Evolutionary conservation across 2,797 vertebrate species (phyloP), one percentile per base, ranked within the genome.

Genomic region (Smutsia temminckii): DNA sequence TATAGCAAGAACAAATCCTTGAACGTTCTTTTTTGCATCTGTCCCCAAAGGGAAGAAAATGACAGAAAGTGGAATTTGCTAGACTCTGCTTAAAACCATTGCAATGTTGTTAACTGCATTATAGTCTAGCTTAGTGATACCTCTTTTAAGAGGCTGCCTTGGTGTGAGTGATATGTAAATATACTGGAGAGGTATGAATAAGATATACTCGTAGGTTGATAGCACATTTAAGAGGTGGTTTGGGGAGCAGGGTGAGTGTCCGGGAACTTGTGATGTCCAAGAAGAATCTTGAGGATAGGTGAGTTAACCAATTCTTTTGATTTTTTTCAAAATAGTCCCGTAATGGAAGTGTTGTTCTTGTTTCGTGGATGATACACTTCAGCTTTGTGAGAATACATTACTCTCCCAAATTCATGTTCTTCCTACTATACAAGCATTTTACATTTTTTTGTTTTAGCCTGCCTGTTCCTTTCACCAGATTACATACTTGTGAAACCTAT

Each of bases 1-100:
- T 20, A 12, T 42, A 90, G 72, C 53, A 80, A 85, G 64, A 89
- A 89, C 72, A 94, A 42, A 85, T 85, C 37, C 53, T 49, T 80
- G 59, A 72, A 79, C 18, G 23, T 66, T 63, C 17, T 37, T n/a
- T 74, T 53, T 86, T 64, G n/a, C 40, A 71, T 84, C 49, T 46
- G 23, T 74, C 42, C 25, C 51, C 49, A 49, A 63, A 91, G 42
- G 40, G 80, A 85, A 14, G 53, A 89, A 84, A 91, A 63, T 59
- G 42, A 79, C 29, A 66, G 1, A 74, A 37, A 49, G 3, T 40
- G 29, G 79, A 89, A 93, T 89, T 77, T 51, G 40, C 51, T 57
- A 79, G 61, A 16, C 17, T 75, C n/a, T 74, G 10, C 25, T 63
- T 72, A 42, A 95, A 86, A 42, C 14, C 21, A 11, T 42, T 69